Evolutionary conservation across 92 coral and sea anemone genomes (phyloP).

Genomic region (Siderastrea siderea): DNA sequence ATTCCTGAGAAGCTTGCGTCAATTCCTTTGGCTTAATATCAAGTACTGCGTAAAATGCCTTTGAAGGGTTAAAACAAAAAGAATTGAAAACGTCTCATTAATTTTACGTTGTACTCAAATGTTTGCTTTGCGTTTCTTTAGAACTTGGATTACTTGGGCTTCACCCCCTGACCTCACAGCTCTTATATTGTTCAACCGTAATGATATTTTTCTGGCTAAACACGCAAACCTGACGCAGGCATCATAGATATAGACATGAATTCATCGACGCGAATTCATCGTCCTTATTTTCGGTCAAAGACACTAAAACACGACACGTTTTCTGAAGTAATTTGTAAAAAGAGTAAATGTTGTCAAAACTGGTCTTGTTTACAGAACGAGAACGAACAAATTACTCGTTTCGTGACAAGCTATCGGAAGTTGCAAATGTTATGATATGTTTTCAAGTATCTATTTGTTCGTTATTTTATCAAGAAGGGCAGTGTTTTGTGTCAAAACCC

Average conservation of each 20-base stretch:
- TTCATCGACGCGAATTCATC: background rate
- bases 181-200: constrained; percentile 13
- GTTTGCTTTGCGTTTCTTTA: constrained; percentile 44
- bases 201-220: background rate
- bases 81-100: constrained; percentile 32
- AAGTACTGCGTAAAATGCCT: constrained; percentile 4
- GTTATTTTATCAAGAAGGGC: background rate
- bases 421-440: background rate
- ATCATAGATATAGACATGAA: background rate
- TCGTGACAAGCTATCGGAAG: constrained; percentile 22
- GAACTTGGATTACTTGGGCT: constrained; percentile 26
- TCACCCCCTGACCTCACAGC: constrained; percentile 30
- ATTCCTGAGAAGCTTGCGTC: background rate
- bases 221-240: constrained; percentile 23
- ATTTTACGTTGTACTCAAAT: constrained; percentile 35
- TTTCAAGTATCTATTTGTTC: constrained; percentile 42
- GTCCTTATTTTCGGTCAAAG: background rate
- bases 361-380: background rate
- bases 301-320: background rate
- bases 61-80: constrained; percentile 5
- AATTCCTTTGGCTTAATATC: background rate
- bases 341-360: background rate
- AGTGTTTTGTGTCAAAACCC: constrained; percentile 36
- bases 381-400: constrained; percentile 14
- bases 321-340: background rate